Percentiles rank a stretch among this genome's conserved stretches.
phyloP scores from a whole-genome alignment of 2,113 vertebrate species.

The Pavo muticus region DNA sequence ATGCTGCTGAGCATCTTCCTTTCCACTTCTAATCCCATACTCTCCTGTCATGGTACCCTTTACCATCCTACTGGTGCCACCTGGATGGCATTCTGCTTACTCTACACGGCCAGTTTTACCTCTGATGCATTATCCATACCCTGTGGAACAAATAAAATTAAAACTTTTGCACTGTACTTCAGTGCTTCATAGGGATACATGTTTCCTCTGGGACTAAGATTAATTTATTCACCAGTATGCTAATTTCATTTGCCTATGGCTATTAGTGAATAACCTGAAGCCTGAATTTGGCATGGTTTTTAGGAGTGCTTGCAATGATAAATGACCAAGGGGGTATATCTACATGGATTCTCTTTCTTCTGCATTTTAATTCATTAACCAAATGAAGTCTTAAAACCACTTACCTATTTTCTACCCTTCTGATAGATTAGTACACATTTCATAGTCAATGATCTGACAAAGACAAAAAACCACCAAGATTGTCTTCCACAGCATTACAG shows the following conservation, averaged over 20 bases:
- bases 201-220: not conserved
- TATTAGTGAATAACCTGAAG: constrained; percentile 60
- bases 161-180: not conserved
- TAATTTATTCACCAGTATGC: constrained; percentile 64
- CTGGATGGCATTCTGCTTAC: not conserved
- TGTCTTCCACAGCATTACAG: not conserved
- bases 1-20: not conserved
- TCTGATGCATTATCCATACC: not conserved
- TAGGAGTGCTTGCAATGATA: constrained; percentile 45
- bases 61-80: not conserved
- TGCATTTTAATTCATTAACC: constrained; percentile 76
- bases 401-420: constrained; percentile 53
- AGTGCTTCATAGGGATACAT: not conserved
- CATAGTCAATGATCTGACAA: constrained; percentile 54
- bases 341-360: constrained; percentile 28
- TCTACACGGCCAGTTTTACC: not conserved
- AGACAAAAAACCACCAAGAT: not conserved
- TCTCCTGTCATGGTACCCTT: not conserved
- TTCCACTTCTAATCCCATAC: not conserved
- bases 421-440: constrained; percentile 52
- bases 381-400: constrained; percentile 64
- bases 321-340: constrained; percentile 55
- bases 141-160: not conserved
- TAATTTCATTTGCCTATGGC: constrained; percentile 69
- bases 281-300: constrained; percentile 42